These are phyloP conservation scores for Odobenus rosmarus DNA, from an alignment of 2,113 vertebrate species.

Conservation along the genomic window DNA sequence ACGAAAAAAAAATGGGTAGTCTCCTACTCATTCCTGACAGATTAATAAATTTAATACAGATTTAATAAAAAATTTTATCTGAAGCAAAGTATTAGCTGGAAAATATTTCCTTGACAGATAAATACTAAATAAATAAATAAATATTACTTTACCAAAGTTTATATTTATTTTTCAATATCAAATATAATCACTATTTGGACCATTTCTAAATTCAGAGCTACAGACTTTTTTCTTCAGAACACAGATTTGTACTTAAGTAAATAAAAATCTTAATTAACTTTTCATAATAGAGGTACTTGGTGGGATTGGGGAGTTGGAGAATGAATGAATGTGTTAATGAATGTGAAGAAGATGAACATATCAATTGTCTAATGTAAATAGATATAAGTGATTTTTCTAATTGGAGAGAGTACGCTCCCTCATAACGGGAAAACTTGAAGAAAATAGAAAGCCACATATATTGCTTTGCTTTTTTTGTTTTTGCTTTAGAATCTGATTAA, in stretches of 20 bases:
- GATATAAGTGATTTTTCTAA: neutral
- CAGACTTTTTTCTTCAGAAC: neutral
- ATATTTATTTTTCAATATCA: neutral
- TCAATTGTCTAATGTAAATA: neutral
- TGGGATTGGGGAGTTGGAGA: neutral
- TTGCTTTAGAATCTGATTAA: neutral
- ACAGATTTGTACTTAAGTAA: neutral
- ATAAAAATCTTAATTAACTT: neutral
- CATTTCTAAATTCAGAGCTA: neutral
- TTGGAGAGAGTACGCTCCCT: neutral
- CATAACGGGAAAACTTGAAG: neutral
- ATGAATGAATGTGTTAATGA: neutral
- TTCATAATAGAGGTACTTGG: neutral
- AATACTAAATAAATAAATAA: neutral
- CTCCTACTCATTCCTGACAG: neutral
- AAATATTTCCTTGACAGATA: neutral
- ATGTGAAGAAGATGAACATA: neutral
- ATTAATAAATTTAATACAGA: neutral
- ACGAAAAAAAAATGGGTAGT: neutral
- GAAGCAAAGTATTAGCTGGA: neutral
- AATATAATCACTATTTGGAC: conserved; percentile 1
- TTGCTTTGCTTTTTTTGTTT: neutral
- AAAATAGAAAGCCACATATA: neutral
- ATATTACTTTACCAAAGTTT: conserved; percentile 11
- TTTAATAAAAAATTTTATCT: neutral